Base-by-base conservation (phyloP, 1,140 invertebrate species). In the Drosophila pallidifrons region DNA sequence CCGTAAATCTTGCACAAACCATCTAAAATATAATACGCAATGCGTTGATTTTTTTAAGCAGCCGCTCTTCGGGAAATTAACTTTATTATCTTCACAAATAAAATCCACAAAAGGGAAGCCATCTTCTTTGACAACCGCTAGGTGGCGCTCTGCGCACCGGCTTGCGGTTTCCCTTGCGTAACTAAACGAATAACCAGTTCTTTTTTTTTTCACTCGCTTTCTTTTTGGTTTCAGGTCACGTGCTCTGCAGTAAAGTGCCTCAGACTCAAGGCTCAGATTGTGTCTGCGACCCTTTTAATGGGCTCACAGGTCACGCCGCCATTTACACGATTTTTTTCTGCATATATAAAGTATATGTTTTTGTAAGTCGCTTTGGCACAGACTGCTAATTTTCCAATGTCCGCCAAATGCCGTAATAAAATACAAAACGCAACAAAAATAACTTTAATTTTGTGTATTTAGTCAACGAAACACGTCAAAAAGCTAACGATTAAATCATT, bases 221-320 rank as follows among this genome's bases (percentile, higher is more conserved):
- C 60, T 64, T 79, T 77, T 55, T n/a, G 76, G 66, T 79, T 80
- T 89, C 80, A 80, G 80, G 80, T 87, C 83, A 88, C 83, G 82
- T 87, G 77, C 58, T 28, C 25, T 28, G 41, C 51, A 77, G 72
- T 77, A 79, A 87, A 87, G 74, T 81, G 80, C 64, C 65, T 45
- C 16, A 25, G 49, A 32, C 63, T 67, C 43, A 13, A 13, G 52
- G 43, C 32, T 60, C 54, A 45, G 79, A 60, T 52, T 64, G 65
- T 67, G 80, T 75, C 81, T 83, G 83, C 71, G 85, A 88, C 83
- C 83, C 82, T 81, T 89, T 89, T 89, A 88, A 89, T 88, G 83
- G 85, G 67, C 65, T 69, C 64, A 38, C 70, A 67, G 70, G 66
- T 89, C 83, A 89, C 74, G 70, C 64, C 63, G 80, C 70, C 85